Percentiles rank a stretch among this genome's conserved stretches.
These are phyloP conservation scores for Salpingus planirostris DNA, from an alignment of 2,888 invertebrate genomes.

Conservation along the genomic window DNA sequence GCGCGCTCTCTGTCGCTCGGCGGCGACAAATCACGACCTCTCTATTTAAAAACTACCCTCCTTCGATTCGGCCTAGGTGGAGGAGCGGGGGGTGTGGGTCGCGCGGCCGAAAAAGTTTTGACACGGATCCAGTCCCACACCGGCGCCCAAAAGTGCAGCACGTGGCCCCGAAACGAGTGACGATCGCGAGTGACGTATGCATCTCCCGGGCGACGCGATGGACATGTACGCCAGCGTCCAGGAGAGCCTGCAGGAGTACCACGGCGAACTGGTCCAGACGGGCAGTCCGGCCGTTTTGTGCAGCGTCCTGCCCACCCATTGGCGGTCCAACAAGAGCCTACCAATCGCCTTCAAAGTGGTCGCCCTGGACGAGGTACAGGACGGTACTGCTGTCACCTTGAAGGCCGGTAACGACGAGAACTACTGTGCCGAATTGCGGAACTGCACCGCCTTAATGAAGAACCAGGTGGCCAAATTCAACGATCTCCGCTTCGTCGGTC, in stretches of 20 bases:
- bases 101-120: conserved; percentile 39
- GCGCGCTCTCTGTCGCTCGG: conserved; percentile 21
- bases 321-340: conserved; percentile 95
- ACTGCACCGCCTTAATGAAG: conserved; percentile 91
- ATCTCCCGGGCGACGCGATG: conserved; percentile 57
- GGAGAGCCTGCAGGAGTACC: conserved; percentile 76
- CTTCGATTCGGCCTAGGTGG: conserved; percentile 24
- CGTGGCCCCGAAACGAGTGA: conserved; percentile 1
- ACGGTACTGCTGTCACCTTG: conserved; percentile 90
- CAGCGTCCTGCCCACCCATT: conserved; percentile 87
- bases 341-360: conserved; percentile 96
- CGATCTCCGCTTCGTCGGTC: conserved; percentile 94
- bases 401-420: conserved; percentile 98
- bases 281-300: conserved; percentile 94
- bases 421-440: conserved; percentile 88
- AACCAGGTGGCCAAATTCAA: conserved; percentile 98
- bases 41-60: conserved; percentile 43
- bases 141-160: conserved; percentile 12
- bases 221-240: conserved; percentile 68
- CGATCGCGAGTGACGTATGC: conserved; percentile 43
- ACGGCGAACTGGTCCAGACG: conserved; percentile 89
- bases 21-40: conserved; percentile 23
- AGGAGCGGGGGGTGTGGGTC: conserved; percentile 25
- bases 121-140: conserved; percentile 15
- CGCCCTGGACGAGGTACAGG: conserved; percentile 84